Conservation (phyloP, 2,888 invertebrate species). For the Glaucopsyche alexis region DNA sequence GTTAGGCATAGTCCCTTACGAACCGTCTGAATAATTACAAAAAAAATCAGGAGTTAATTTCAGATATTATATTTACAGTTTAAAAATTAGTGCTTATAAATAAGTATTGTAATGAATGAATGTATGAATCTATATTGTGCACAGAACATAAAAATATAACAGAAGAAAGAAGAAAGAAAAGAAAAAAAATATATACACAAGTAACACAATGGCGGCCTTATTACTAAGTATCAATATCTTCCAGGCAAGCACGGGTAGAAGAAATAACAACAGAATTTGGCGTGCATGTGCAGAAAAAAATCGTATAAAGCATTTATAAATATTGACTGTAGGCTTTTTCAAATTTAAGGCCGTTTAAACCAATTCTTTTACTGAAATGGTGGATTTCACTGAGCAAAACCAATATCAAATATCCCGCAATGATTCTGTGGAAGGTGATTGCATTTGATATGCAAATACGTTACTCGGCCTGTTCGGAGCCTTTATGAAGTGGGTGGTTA, state of each 20-base stretch:
- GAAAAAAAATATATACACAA: too few species aligned
- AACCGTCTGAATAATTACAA: too few species aligned
- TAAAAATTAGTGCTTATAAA: background rate
- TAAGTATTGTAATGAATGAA: too few species aligned
- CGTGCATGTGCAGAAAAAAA: too few species aligned
- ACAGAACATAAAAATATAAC: too few species aligned
- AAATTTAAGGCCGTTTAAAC: background rate
- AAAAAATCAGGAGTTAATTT: background rate
- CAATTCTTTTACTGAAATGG: background rate
- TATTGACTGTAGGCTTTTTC: background rate
- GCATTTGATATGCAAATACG: constrained; percentile 27
- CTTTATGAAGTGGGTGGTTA: constrained; percentile 12
- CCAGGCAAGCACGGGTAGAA: too few species aligned
- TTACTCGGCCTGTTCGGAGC: background rate
- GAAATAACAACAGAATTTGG: too few species aligned
- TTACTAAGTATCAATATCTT: too few species aligned
- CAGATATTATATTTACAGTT: background rate
- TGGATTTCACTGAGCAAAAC: constrained; percentile 3
- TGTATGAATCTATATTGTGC: too few species aligned
- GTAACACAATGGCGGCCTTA: too few species aligned
- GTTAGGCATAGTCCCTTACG: too few species aligned
- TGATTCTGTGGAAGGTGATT: constrained; percentile 21
- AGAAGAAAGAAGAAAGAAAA: too few species aligned
- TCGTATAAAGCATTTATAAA: background rate
- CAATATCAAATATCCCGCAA: constrained; percentile 16